A percentile compares a stretch with the other conserved stretches of the same genome.
These are phyloP conservation scores for Furnarius figulus DNA, from an alignment of 2,113 vertebrate species.

Conservation along the genomic window DNA sequence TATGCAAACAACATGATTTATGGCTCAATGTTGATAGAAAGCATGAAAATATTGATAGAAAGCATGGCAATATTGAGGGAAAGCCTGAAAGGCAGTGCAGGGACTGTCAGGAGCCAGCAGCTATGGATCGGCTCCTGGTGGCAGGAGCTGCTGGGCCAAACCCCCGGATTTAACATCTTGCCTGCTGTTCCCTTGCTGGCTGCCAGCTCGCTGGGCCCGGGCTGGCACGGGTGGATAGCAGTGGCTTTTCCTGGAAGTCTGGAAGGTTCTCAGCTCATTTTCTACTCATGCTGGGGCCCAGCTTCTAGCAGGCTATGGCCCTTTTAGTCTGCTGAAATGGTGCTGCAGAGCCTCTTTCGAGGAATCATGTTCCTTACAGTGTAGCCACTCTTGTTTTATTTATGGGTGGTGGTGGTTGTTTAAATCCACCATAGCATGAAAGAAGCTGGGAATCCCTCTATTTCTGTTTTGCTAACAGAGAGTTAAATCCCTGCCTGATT, in stretches of 20 bases:
- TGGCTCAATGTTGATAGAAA: background rate
- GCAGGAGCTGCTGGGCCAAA: background rate
- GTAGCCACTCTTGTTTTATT: background rate
- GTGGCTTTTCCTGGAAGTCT: background rate
- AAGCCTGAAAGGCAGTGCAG: background rate
- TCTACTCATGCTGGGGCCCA: background rate
- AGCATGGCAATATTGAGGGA: background rate
- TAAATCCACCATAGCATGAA: background rate
- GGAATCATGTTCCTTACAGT: background rate
- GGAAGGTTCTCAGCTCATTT: background rate
- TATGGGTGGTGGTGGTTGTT: background rate
- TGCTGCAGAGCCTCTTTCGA: background rate
- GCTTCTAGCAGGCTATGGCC: background rate
- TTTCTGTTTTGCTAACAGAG: background rate
- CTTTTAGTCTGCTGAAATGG: background rate
- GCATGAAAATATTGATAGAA: background rate
- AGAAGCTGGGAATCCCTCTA: background rate
- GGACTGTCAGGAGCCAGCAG: background rate
- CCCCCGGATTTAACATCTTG: background rate
- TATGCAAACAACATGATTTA: background rate
- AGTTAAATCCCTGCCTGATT: background rate
- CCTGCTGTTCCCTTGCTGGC: background rate
- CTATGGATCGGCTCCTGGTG: background rate
- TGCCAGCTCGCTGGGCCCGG: background rate
- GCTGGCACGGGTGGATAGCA: background rate